Conservation (phyloP, 2,113 vertebrate species). For the Anolis carolinensis region DNA sequence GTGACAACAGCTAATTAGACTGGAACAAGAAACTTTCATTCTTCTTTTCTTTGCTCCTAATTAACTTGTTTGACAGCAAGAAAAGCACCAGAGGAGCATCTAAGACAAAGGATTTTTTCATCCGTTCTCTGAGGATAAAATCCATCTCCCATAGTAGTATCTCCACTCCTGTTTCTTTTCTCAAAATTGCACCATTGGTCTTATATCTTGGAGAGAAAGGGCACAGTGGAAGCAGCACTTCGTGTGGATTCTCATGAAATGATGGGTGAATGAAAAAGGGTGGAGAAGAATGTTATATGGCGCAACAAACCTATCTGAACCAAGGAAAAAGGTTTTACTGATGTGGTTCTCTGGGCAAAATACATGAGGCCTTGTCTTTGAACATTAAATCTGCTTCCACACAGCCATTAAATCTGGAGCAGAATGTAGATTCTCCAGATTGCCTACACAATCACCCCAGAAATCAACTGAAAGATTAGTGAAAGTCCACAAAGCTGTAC, state of each 20-base stretch:
- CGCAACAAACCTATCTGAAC: neutral
- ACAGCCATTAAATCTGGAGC: too few species aligned
- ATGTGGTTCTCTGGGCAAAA: too few species aligned
- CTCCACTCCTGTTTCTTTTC: neutral
- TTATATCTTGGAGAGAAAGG: neutral
- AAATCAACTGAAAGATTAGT: too few species aligned
- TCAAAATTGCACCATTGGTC: neutral
- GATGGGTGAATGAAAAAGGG: neutral
- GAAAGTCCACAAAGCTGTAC: too few species aligned
- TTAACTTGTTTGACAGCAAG: slow-evolving; percentile 1
- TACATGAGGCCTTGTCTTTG: too few species aligned
- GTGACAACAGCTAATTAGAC: slow-evolving; percentile 21
- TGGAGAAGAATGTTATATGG: too few species aligned
- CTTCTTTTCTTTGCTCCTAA: slow-evolving; percentile 4
- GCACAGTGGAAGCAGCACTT: neutral
- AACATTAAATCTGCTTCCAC: too few species aligned
- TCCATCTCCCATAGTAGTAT: neutral
- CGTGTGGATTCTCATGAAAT: neutral
- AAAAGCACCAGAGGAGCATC: neutral
- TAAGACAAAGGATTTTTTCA: neutral
- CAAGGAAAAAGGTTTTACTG: too few species aligned
- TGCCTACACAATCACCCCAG: too few species aligned
- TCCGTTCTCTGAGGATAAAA: neutral
- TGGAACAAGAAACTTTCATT: neutral
- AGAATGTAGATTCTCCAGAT: too few species aligned